Base-by-base conservation (phyloP, 92 coral and sea anemone genomes). In the Montipora capitata region DNA sequence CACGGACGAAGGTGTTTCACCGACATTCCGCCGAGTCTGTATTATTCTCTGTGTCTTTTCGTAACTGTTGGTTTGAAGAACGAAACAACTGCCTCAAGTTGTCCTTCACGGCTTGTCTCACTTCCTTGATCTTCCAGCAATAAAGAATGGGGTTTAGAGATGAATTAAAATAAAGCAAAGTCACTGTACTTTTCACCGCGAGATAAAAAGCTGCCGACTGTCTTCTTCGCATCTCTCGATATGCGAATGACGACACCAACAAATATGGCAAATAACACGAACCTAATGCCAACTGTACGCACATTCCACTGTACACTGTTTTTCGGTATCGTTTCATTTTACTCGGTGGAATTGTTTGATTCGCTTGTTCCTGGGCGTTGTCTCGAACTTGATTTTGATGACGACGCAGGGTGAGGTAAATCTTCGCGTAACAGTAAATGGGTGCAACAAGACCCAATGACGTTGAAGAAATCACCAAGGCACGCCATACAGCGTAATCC, bases 151-250 rank as follows among this genome's bases (percentile, higher is more conserved):
- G 81, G 39, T 77, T 58, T 57, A 77, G 58, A 4, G 81, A 39
- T 3, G 81, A 77, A 38, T 77, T 77, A 0, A 77, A 41, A 10
- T 58, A 77, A n/a, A 59, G 51, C 3, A 77, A 77, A 16, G 81
- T 57, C 7, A 39, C 4, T 57, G 68, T 7, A 1, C 2, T 16
- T 11, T 14, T 9, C 3, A 7, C 11, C 0, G 35, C 15, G 0
- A 57, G 16, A 17, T 6, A n/a, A 7, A 58, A 3, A 61, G 56
- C 40, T 12, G 54, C 57, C 0, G 68, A 41, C 0, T 9, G 15
- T 0, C 27, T 20, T 20, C 27, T 20, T 20, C 27, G 27, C 27
- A 20, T 20, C 27, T 20, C 27, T 58, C 39, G 56, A 39, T 64
- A 15, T 18, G 15, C 3, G 68, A 57, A n/a, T 57, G n/a, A 7